A percentile compares a stretch with the other conserved stretches of the same genome.
Evolutionary conservation across 2,113 vertebrate genomes (phyloP).

Genomic region (Oophaga pumilio): DNA sequence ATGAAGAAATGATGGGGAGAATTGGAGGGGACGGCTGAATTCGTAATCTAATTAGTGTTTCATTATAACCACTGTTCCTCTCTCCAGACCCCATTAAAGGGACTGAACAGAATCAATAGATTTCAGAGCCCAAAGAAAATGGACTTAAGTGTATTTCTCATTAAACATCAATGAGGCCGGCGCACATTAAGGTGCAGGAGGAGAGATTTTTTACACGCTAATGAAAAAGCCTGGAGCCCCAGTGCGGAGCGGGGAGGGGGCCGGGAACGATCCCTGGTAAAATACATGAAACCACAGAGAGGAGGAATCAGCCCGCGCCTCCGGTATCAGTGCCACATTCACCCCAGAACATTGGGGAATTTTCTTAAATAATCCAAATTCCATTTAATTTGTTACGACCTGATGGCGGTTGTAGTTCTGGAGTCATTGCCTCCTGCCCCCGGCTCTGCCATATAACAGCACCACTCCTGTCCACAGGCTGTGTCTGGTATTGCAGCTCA

Average conservation of each 20-base stretch:
- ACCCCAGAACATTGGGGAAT: not conserved
- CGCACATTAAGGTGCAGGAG: conserved; percentile 14
- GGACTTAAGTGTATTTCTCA: conserved; percentile 38
- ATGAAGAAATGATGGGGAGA: not conserved
- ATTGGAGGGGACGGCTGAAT: not conserved
- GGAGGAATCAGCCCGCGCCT: not conserved
- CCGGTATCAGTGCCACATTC: too few species aligned
- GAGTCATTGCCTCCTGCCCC: not conserved
- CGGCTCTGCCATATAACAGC: too few species aligned
- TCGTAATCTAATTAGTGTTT: conserved; percentile 25
- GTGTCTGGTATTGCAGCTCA: too few species aligned
- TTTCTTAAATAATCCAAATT: not conserved
- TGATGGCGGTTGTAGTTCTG: not conserved
- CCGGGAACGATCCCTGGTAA: not conserved
- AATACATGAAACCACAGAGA: not conserved
- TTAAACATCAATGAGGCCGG: conserved; percentile 34
- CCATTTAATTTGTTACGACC: not conserved
- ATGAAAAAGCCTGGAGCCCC: conserved; percentile 23
- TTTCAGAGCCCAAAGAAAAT: conserved; percentile 21
- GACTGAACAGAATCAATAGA: conserved; percentile 34
- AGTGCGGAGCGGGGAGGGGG: not conserved
- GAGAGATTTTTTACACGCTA: conserved; percentile 7
- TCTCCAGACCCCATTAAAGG: conserved; percentile 43
- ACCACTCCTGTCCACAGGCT: too few species aligned
- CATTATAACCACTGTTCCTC: not conserved